Evolutionary conservation across 1,140 invertebrate species (phyloP).

Genomic region (Gerris buenoi): DNA sequence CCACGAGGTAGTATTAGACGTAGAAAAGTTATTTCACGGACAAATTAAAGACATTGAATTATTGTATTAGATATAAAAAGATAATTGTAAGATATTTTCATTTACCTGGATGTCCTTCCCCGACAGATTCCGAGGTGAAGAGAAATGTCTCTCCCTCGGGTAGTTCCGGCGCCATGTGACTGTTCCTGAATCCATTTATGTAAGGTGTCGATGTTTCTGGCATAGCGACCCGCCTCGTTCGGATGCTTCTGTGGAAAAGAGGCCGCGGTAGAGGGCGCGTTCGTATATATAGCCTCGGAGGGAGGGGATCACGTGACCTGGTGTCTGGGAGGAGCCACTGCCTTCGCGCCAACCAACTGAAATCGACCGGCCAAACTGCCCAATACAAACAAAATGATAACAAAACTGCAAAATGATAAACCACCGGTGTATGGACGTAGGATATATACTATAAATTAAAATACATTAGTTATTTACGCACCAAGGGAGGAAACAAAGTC

Average conservation of each 20-base stretch:
- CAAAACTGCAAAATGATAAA: too few relatives aligned
- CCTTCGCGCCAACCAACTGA: background rate
- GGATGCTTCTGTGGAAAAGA: background rate
- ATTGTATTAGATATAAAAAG: too few relatives aligned
- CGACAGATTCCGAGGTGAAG: conserved; percentile 97
- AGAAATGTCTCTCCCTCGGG: conserved; percentile 78
- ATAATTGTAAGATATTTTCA: too few relatives aligned
- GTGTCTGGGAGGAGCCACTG: background rate
- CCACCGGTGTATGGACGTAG: too few relatives aligned
- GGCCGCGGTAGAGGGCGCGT: background rate
- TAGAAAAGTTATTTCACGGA: too few relatives aligned
- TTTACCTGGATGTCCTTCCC: conserved; percentile 95
- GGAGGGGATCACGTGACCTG: background rate
- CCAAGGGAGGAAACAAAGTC: too few relatives aligned
- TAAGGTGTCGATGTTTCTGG: conserved; percentile 21
- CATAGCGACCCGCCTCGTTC: conserved; percentile 12
- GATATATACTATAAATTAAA: too few relatives aligned
- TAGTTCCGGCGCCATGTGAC: conserved; percentile 52
- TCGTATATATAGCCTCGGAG: background rate
- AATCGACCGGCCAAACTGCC: background rate
- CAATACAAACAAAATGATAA: background rate
- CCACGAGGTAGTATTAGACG: too few relatives aligned
- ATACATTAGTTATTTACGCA: too few relatives aligned
- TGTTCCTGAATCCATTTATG: conserved; percentile 35
- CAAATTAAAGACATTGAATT: too few relatives aligned